A percentile compares a stretch with the other conserved stretches of the same genome.
phyloP scores from a whole-genome alignment of 2,797 vertebrate species.

The Cuculus canorus region DNA sequence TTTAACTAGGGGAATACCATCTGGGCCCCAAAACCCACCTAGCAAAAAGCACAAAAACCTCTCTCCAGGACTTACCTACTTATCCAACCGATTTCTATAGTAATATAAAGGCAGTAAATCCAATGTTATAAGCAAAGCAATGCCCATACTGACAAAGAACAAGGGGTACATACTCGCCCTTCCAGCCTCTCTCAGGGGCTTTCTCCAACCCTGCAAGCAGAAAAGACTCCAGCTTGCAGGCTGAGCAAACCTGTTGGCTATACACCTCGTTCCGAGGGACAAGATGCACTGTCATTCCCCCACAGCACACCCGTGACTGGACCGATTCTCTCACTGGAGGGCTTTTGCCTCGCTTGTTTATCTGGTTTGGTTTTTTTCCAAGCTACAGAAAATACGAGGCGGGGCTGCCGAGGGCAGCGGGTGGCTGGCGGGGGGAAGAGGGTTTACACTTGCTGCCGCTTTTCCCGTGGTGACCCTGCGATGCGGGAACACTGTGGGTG shows the following conservation, averaged over 20 bases:
- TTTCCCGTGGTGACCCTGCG: background rate
- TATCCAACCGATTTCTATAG: background rate
- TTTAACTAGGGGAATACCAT: background rate
- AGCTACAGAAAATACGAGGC: background rate
- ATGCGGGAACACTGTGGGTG: too few species aligned
- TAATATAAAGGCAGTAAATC: background rate
- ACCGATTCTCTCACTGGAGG: background rate
- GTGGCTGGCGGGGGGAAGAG: background rate
- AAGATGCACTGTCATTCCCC: conserved; percentile 60
- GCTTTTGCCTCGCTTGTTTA: background rate
- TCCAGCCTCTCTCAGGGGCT: background rate
- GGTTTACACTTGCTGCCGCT: background rate
- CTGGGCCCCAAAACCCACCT: background rate
- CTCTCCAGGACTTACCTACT: background rate
- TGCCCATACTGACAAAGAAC: background rate
- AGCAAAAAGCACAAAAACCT: background rate
- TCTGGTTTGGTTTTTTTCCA: background rate
- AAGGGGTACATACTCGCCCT: background rate
- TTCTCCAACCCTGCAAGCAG: background rate
- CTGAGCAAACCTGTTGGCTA: conserved; percentile 51
- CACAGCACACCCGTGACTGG: background rate
- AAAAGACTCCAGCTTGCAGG: background rate
- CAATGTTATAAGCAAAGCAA: background rate
- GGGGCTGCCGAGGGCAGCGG: background rate
- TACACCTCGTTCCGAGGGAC: background rate